Evolutionary conservation across 2,888 invertebrate genomes (phyloP), one percentile per base, ranked within the genome.

Genomic region (Microplitis deprimator): DNA sequence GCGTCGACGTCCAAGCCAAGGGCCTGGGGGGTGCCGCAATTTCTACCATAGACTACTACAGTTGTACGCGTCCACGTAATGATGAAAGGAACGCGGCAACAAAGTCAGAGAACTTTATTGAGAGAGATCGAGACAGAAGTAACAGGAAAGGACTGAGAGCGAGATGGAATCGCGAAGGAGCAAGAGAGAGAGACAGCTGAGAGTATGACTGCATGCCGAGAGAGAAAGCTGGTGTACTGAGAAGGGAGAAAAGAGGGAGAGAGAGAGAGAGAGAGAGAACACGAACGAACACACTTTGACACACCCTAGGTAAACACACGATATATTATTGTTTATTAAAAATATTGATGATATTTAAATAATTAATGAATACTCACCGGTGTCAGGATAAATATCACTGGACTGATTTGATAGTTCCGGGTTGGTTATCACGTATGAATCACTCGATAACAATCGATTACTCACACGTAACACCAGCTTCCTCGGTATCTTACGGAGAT

Each of bases 251-350:
- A 79, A 73, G 20, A 20, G 20, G 10, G 29, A 41, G 17, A 41
- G 73, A 17, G 65, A 2, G 17, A 41, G 73, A 17, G 65, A 2
- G 17, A 68, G 64, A 17, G 29, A 41, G 39, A 64, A 61, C 61
- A 59, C 59, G 65, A 50, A 77, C 61, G 70, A 59, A 75, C 76
- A 76, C 80, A 82, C 84, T 85, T 87, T 85, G 86, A 87, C 86
- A 87, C 87, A 87, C 87, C 87, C 87, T 85, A 77, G 82, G 85
- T 87, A 87, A 87, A 87, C 86, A 86, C 81, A 20, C 62, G 29
- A 17, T 39, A 61, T 70, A 59, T 41, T 6, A 29, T 41, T 8
- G 17, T 60, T n/a, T 59, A 13, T 40, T 10, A 5, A 4, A 13
- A 17, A 50, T 70, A 64, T 64, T 67, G 1, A 6, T n/a, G 17